Base-by-base conservation (phyloP, 2,888 invertebrate genomes). In the Cheilosia soror region DNA sequence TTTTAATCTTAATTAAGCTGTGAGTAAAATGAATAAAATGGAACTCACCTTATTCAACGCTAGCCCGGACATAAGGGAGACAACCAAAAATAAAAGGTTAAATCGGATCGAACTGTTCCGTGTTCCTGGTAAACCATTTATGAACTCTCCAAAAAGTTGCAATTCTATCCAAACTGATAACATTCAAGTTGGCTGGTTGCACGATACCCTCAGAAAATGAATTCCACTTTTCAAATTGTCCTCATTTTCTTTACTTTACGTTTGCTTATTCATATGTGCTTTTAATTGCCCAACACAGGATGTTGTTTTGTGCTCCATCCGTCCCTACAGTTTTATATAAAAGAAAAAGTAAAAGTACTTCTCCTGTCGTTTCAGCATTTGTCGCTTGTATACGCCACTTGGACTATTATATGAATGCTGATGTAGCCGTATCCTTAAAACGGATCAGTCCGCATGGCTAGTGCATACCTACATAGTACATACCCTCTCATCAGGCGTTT, bases 251-350 rank as follows among this genome's bases (percentile, higher is more conserved):
- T 55, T 71, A 44, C 44, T 42, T 53, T 40, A 42, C 11, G 25
- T 51, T 65, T 49, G 20, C n/a, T 42, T 51, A 44, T 55, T 33
- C 55, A 55, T 57, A 63, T 65, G 73, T 75, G 55, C 73, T 75
- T 65, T 75, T 75, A 75, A 75, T 75, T 75, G 73, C 65, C 44
- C 55, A 47, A 65, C 63, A 57, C 47, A 37, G 57, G 47, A 75
- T 33, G 25, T 55, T 49, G 55, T 75, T 15, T 75, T 73, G 20
- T 49, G 49, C 13, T 49, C 25, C 27, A 69, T 31, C 5, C 44
- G 42, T 42, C n/a, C 40, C 49, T 25, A 6, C 13, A 55, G 42
- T 20, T 20, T 7, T 31, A 9, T 25, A 20, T 4, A n/a, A 66
- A 27, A 53, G 11, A 15, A 40, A n/a, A 20, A 5, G 15, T 6